These are phyloP conservation scores for Muntiacus muntjak DNA, from an alignment of 2,113 vertebrate species.

Conservation along the genomic window DNA sequence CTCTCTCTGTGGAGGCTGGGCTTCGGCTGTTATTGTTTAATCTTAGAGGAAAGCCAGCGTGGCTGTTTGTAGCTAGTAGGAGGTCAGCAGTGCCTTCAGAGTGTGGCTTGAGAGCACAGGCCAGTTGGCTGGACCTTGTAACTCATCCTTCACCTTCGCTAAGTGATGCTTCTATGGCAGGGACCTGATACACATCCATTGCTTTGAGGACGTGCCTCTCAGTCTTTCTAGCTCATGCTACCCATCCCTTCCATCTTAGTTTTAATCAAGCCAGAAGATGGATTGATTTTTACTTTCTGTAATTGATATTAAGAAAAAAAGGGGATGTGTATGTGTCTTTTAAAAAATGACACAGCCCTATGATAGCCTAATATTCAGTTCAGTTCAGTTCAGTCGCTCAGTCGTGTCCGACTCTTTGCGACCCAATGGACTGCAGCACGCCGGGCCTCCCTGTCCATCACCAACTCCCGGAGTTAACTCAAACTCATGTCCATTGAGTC, in stretches of 20 bases:
- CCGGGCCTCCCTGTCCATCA: not conserved
- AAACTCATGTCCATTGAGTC: not conserved
- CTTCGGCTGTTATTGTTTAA: not conserved
- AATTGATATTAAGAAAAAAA: not conserved
- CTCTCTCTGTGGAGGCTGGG: not conserved
- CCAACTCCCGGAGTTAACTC: not conserved
- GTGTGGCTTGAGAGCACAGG: not conserved
- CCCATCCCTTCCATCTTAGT: not conserved
- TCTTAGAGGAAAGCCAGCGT: not conserved
- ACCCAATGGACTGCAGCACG: not conserved
- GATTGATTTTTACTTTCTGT: not conserved
- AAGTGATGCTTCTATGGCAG: not conserved
- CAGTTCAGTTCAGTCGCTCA: not conserved
- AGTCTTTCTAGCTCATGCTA: not conserved
- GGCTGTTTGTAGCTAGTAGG: not conserved
- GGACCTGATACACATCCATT: fast-evolving
- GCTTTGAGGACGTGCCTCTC: not conserved
- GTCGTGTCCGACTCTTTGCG: not conserved
- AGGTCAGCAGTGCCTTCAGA: not conserved
- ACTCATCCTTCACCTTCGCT: not conserved
- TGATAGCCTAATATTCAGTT: not conserved
- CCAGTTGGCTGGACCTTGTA: not conserved
- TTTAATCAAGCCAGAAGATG: not conserved
- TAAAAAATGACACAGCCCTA: not conserved
- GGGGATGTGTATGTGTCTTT: not conserved